A percentile compares a stretch with the other conserved stretches of the same genome.
Conservation (phyloP, 2,113 vertebrate species). For the Machaerirhynchus nigripectus region DNA sequence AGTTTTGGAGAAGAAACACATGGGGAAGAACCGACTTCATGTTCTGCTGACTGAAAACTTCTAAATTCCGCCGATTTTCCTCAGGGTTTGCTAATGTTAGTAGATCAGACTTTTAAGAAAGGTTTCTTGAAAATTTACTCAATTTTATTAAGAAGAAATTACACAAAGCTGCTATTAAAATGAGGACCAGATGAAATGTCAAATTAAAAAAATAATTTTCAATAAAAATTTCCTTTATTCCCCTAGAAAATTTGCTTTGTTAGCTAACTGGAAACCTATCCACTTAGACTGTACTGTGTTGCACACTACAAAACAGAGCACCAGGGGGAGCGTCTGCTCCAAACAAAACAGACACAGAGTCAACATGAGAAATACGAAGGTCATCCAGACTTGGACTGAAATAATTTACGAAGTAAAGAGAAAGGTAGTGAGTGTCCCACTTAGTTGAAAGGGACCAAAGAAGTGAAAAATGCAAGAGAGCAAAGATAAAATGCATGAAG, state of each 20-base stretch:
- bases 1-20: background rate
- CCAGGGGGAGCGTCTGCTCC: conserved; percentile 33
- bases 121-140: background rate
- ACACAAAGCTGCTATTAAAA: background rate
- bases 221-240: background rate
- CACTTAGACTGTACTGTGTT: background rate
- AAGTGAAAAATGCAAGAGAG: background rate
- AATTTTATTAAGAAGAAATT: background rate
- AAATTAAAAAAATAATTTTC: background rate
- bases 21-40: background rate
- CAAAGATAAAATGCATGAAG: background rate
- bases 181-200: background rate
- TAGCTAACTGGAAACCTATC: background rate
- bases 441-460: background rate
- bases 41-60: background rate
- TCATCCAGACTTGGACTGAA: background rate
- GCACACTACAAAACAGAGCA: background rate
- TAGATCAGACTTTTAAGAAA: background rate
- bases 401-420: background rate
- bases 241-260: background rate
- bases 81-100: background rate
- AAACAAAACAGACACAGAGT: background rate
- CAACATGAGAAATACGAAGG: rapidly evolving
- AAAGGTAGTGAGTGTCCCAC: background rate
- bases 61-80: background rate